phyloP scores from a whole-genome alignment of 2,888 invertebrate genomes.

The Lacanobia oleracea region DNA sequence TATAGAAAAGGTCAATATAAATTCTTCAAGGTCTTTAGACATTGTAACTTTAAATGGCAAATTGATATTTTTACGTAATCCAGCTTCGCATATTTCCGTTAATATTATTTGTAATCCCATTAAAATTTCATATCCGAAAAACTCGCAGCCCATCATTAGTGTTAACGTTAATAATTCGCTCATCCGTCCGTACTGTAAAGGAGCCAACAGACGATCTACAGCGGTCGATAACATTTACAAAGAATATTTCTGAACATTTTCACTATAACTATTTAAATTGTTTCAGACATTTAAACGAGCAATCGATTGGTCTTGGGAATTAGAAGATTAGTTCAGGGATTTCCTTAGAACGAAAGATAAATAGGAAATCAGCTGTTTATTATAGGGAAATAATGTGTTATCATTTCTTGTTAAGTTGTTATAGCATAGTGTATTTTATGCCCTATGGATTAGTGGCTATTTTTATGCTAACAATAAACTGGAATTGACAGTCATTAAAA shows the following conservation, averaged over 20 bases:
- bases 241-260: conserved; percentile 42
- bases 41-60: too few species aligned
- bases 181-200: conserved; percentile 53
- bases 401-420: conserved; percentile 11
- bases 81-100: not conserved
- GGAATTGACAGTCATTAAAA: too few species aligned
- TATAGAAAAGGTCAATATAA: too few species aligned
- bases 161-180: conserved; percentile 60
- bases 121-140: conserved; percentile 20
- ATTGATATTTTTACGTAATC: too few species aligned
- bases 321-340: conserved; percentile 47
- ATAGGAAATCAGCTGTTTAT: conserved; percentile 59
- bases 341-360: conserved; percentile 44
- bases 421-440: conserved; percentile 10
- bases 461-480: not conserved
- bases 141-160: conserved; percentile 51
- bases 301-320: conserved; percentile 49
- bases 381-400: conserved; percentile 33
- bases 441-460: not conserved
- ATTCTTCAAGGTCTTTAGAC: too few species aligned
- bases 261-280: conserved; percentile 57
- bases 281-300: conserved; percentile 33
- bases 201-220: conserved; percentile 54
- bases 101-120: not conserved
- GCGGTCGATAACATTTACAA: conserved; percentile 63